Evolutionary conservation across 2,797 vertebrate genomes (phyloP).

Genomic region (Anisognathus igniventris): DNA sequence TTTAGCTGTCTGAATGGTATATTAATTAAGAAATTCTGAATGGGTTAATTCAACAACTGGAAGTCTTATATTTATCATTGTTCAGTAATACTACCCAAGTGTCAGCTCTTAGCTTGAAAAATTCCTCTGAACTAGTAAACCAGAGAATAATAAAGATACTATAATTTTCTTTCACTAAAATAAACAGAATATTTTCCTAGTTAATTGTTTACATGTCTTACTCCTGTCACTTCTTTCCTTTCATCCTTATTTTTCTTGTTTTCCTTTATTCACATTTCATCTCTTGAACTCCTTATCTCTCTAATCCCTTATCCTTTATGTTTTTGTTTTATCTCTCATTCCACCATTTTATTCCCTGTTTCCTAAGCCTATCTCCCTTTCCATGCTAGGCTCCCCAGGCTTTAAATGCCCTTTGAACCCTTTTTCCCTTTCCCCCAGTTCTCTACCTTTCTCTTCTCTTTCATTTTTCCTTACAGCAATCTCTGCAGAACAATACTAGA

Average conservation of each 20-base stretch:
- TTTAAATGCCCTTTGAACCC: slow-evolving; percentile 64
- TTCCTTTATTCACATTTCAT: slow-evolving; percentile 58
- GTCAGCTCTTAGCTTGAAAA: slow-evolving; percentile 54
- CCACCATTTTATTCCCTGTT: slow-evolving; percentile 61
- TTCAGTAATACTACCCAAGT: slow-evolving; percentile 34
- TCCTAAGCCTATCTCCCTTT: slow-evolving; percentile 55
- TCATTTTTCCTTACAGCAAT: slow-evolving; percentile 69
- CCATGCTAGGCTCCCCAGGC: slow-evolving; percentile 56
- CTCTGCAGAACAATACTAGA: slow-evolving; percentile 66
- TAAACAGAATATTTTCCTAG: slow-evolving; percentile 57
- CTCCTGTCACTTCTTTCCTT: slow-evolving; percentile 42
- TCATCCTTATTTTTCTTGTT: slow-evolving; percentile 65
- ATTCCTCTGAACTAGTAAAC: slow-evolving; percentile 46
- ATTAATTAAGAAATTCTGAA: slow-evolving; percentile 37
- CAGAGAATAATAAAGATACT: slow-evolving; percentile 48
- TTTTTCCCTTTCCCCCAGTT: slow-evolving; percentile 67
- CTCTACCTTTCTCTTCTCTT: slow-evolving; percentile 63
- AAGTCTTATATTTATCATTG: slow-evolving; percentile 48
- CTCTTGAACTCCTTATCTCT: slow-evolving; percentile 62
- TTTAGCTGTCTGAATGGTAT: not conserved
- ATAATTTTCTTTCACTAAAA: slow-evolving; percentile 50
- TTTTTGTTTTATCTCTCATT: slow-evolving; percentile 70
- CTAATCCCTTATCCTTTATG: slow-evolving; percentile 60
- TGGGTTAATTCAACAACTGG: slow-evolving; percentile 28
- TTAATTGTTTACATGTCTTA: slow-evolving; percentile 56